These are phyloP conservation scores for Enteromius treurensis DNA, from an alignment of 2,797 vertebrate genomes.

Conservation along the genomic window DNA sequence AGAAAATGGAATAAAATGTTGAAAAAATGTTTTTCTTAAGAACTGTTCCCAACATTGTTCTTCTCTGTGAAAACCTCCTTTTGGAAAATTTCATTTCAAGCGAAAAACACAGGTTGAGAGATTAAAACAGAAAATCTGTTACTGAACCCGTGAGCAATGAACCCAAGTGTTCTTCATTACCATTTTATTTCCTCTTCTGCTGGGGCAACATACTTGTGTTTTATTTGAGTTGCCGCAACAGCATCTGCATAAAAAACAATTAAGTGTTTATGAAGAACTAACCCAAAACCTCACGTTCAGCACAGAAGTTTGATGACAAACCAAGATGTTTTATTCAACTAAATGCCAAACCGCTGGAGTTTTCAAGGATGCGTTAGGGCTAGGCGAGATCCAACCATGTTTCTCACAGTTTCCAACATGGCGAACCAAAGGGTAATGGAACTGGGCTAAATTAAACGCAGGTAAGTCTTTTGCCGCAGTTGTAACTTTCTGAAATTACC, in stretches of 20 bases:
- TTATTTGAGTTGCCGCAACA: conserved; percentile 54
- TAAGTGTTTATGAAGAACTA: conserved; percentile 57
- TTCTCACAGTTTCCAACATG: conserved; percentile 33
- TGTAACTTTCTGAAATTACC: conserved; percentile 65
- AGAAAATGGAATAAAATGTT: background rate
- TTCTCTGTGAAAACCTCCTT: background rate
- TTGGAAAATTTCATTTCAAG: background rate
- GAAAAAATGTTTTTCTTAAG: background rate
- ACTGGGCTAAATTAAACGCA: conserved; percentile 35
- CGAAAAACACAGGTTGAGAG: background rate
- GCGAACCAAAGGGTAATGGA: background rate
- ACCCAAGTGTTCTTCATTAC: conserved; percentile 53
- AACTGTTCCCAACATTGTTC: background rate
- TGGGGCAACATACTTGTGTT: conserved; percentile 54
- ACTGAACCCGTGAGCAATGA: conserved; percentile 18
- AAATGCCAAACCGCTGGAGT: background rate
- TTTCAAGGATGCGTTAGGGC: conserved; percentile 27
- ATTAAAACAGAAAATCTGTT: background rate
- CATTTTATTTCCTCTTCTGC: conserved; percentile 64
- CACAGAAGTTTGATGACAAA: conserved; percentile 37
- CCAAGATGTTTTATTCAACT: conserved; percentile 26
- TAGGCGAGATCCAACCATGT: background rate
- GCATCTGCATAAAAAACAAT: conserved; percentile 57
- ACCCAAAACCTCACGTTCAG: conserved; percentile 56
- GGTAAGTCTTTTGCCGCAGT: background rate